These are phyloP conservation scores for Urocynchramus pylzowi DNA, from an alignment of 2,113 vertebrate species.

Conservation along the genomic window DNA sequence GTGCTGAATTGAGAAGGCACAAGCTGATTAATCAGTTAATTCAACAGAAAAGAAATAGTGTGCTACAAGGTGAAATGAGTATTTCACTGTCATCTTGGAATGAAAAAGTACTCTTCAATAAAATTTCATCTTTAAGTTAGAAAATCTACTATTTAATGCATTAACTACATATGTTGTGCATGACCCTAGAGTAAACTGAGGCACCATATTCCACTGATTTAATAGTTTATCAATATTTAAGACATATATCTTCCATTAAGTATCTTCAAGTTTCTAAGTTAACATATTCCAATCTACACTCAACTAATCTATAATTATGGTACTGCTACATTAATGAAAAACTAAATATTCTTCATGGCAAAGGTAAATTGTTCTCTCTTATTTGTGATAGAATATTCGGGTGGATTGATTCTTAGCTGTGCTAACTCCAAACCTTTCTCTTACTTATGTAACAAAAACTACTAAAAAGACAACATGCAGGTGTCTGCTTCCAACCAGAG, in stretches of 20 bases:
- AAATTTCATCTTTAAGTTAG: not conserved
- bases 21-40: not conserved
- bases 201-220: not conserved
- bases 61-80: not conserved
- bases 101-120: not conserved
- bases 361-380: not conserved
- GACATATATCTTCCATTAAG: not conserved
- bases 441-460: not conserved
- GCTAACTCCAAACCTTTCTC: not conserved
- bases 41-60: not conserved
- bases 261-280: not conserved
- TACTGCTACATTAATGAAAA: not conserved
- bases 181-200: not conserved
- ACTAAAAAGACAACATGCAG: not conserved
- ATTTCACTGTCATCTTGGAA: not conserved
- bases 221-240: not conserved
- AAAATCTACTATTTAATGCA: not conserved
- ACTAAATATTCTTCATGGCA: not conserved
- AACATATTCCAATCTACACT: not conserved
- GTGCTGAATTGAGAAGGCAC: not conserved
- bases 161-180: not conserved
- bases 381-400: not conserved
- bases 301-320: not conserved
- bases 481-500: not conserved
- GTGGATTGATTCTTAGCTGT: not conserved